phyloP scores from a whole-genome alignment of 2,113 vertebrate species.

The Psammodynastes pulverulentus region DNA sequence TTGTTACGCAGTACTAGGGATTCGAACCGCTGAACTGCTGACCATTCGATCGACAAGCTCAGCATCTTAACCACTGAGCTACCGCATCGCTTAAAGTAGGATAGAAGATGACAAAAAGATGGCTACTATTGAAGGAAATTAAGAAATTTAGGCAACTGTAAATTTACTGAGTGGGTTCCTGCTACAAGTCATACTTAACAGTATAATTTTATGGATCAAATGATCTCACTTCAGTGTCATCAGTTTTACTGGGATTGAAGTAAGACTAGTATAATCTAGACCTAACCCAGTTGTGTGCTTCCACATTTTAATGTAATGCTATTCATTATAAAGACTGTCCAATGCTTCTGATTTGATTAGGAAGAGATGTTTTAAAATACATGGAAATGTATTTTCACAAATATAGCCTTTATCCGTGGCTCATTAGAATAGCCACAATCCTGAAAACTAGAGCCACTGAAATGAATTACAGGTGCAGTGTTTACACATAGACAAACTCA shows the following conservation, averaged over 20 bases:
- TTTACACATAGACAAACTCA: background rate
- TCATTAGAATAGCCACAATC: background rate
- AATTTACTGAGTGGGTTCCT: background rate
- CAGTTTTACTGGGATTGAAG: background rate
- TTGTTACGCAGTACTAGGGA: too few relatives aligned
- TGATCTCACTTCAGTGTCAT: background rate
- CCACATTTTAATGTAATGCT: background rate
- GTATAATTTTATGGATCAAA: background rate
- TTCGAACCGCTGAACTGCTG: too few relatives aligned
- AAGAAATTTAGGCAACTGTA: background rate
- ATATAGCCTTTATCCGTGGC: background rate
- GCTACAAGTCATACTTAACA: background rate
- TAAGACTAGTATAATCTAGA: background rate
- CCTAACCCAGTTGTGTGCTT: background rate
- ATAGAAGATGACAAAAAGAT: background rate
- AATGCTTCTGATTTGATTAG: background rate
- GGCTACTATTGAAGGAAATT: background rate
- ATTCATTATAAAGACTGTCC: background rate
- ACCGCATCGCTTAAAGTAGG: too few relatives aligned
- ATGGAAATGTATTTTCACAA: background rate
- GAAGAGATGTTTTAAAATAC: background rate
- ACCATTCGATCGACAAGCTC: too few relatives aligned
- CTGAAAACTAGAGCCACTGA: background rate
- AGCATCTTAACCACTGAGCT: too few relatives aligned
- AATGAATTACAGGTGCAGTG: background rate